Evolutionary conservation across 2,888 invertebrate species (phyloP).

Genomic region (Coelopa pilipes): DNA sequence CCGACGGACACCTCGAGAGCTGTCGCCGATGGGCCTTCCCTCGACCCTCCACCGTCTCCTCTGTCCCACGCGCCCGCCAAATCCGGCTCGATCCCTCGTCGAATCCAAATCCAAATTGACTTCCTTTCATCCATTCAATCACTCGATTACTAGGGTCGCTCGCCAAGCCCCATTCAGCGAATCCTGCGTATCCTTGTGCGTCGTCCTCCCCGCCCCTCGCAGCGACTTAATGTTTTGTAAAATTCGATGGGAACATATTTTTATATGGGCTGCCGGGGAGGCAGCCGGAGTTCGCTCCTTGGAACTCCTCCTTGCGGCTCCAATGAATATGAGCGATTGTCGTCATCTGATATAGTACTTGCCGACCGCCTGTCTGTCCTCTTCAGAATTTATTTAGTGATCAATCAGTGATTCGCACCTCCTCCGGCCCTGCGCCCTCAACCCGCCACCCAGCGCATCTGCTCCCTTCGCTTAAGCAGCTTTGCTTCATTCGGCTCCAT

Average conservation of each 20-base stretch:
- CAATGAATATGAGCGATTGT: no score
- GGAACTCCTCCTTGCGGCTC: no score
- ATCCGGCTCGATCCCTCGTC: background rate
- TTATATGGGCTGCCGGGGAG: background rate
- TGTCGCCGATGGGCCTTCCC: background rate
- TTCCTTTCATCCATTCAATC: conserved; percentile 22
- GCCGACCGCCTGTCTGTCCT: background rate
- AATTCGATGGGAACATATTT: conserved; percentile 18
- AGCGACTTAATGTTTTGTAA: conserved; percentile 26
- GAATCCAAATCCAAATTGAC: conserved; percentile 24
- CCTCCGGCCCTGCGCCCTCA: background rate
- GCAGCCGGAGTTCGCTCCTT: no score
- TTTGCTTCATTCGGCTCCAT: background rate
- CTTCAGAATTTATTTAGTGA: background rate
- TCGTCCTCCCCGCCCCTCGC: background rate
- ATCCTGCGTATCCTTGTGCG: background rate
- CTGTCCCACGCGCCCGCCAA: background rate
- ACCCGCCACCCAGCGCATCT: background rate
- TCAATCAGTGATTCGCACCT: conserved; percentile 12
- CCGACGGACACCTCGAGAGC: background rate
- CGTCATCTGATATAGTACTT: no score
- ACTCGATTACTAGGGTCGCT: background rate
- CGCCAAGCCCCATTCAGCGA: no score
- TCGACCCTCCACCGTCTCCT: background rate
- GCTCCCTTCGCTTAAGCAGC: background rate